Evolutionary conservation across 2,113 vertebrate species (phyloP), one percentile per base, ranked within the genome.

Genomic region (Circaetus gallicus): DNA sequence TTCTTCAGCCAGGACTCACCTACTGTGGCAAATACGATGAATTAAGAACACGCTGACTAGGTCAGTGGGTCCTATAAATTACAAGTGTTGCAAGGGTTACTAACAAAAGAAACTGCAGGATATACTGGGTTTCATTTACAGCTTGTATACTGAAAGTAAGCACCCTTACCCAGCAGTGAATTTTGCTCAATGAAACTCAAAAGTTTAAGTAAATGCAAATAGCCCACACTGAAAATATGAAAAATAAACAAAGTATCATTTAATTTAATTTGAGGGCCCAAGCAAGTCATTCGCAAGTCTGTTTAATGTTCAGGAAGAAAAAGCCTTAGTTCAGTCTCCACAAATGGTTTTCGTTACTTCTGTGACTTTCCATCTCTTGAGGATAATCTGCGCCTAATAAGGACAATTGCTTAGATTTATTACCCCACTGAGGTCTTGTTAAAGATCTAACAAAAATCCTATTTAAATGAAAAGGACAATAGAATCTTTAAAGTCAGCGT

Each of bases 321-420:
- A 92, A 71, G 43, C 42, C 47, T 82, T 73, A 74, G 62, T 95
- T 93, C 81, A 63, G 71, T 94, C 79, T 72, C 92, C 94, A 65
- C 91, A 97, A 97, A 97, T 97, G 97, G 90, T 82, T 98, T 95
- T 96, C 98, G 96, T 96, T 98, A 98, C 97, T 98, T 98, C 93
- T 96, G 96, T 97, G 97, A 98, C 97, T 97, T 97, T 94, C 50
- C 66, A 90, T 97, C 97, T 97, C 97, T 74, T 84, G 98, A 97
- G 98, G 87, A 97, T 98, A 97, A 98, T 98, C 96, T 98, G 89
- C 90, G 97, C 90, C 96, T 98, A 98, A 98, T 98, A 98, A 98
- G 98, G 97, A 98, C 98, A 97, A 96, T 97, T 98, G 97, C 96
- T 98, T 93, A 98, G 98, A 98, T 98, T 98, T 98, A 98, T 98